These are phyloP conservation scores for Hyposoter didymator DNA, from an alignment of 2,888 invertebrate species.

Conservation along the genomic window DNA sequence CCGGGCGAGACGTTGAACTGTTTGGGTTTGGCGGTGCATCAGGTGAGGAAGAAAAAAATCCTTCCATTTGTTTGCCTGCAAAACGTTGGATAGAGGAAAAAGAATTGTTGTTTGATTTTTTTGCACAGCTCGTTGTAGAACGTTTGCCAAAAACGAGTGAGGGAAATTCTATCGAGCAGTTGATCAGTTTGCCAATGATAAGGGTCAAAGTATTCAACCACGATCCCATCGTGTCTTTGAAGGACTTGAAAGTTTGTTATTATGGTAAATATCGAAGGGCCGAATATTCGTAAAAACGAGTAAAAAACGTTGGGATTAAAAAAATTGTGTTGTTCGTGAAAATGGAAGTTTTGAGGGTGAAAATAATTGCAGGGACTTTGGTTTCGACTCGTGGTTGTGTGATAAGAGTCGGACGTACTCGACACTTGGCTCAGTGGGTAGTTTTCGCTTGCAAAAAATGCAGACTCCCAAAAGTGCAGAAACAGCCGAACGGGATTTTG, in stretches of 20 bases:
- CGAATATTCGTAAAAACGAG: neutral
- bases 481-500: slow-evolving; percentile 87
- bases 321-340: neutral
- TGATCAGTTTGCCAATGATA: slow-evolving; percentile 84
- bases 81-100: neutral
- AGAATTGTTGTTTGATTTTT: slow-evolving; percentile 12
- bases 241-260: slow-evolving; percentile 89
- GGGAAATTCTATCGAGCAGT: slow-evolving; percentile 79
- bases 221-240: slow-evolving; percentile 88
- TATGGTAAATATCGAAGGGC: slow-evolving; percentile 86
- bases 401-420: slow-evolving; percentile 91
- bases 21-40: slow-evolving; percentile 92
- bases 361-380: slow-evolving; percentile 87
- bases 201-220: slow-evolving; percentile 87
- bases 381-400: slow-evolving; percentile 94
- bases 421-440: slow-evolving; percentile 90
- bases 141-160: slow-evolving; percentile 81
- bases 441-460: slow-evolving; percentile 92
- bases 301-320: slow-evolving; percentile 6
- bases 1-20: slow-evolving; percentile 89
- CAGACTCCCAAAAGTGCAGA: slow-evolving; percentile 81
- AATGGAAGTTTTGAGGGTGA: slow-evolving; percentile 68
- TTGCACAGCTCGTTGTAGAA: slow-evolving; percentile 75
- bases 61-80: neutral
- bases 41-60: slow-evolving; percentile 85